phyloP scores from a whole-genome alignment of 1,140 invertebrate species.

The Triops longicaudatus region DNA sequence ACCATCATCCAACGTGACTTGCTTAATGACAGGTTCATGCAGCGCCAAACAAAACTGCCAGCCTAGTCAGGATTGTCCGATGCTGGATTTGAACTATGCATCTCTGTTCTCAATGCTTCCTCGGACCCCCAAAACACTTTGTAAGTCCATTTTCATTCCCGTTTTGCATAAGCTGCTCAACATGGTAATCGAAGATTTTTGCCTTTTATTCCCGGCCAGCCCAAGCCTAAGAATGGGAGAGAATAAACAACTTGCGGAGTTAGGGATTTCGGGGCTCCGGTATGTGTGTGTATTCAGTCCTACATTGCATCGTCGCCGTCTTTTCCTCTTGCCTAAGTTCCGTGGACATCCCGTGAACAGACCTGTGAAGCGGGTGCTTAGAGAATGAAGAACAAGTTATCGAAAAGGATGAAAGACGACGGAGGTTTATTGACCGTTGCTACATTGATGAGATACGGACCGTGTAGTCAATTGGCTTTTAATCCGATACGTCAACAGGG shows the following conservation, averaged over 20 bases:
- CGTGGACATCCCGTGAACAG: background rate
- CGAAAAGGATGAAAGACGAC: slow-evolving; percentile 4
- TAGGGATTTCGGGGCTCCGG: background rate
- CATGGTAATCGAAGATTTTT: slow-evolving; percentile 12
- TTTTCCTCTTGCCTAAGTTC: background rate
- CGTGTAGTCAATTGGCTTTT: slow-evolving; percentile 2
- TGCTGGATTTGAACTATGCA: slow-evolving; percentile 11
- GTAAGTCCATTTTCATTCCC: slow-evolving; percentile 11
- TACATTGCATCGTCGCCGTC: background rate
- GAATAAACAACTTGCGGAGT: slow-evolving; percentile 11
- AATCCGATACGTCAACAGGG: slow-evolving; percentile 2
- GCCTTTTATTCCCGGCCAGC: background rate
- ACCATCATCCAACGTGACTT: slow-evolving; percentile 14
- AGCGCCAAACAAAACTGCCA: slow-evolving; percentile 10
- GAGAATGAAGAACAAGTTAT: slow-evolving; percentile 12
- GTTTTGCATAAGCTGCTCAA: slow-evolving; percentile 6
- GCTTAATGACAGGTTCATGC: slow-evolving; percentile 11
- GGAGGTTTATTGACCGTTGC: slow-evolving; percentile 13
- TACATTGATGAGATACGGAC: slow-evolving; percentile 7
- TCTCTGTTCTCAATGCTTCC: slow-evolving; percentile 4
- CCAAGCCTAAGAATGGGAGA: slow-evolving; percentile 8
- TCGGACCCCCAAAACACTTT: slow-evolving; percentile 14
- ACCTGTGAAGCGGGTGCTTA: background rate
- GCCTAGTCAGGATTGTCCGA: slow-evolving; percentile 1
- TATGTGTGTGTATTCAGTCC: background rate